Conservation (phyloP, 2,113 vertebrate genomes). For the Clarias gariepinus region DNA sequence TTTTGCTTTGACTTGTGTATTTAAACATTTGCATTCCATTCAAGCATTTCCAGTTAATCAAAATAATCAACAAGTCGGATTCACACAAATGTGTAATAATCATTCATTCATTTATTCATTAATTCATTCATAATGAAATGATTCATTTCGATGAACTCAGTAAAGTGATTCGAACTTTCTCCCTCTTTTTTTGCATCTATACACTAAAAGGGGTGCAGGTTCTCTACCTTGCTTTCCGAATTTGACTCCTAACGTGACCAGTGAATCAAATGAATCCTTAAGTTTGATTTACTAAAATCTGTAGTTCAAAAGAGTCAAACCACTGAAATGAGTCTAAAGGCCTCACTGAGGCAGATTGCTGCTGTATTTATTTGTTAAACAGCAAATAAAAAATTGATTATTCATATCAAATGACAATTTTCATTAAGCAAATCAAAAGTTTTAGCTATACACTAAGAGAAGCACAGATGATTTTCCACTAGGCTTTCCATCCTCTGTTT, state of each 20-base stretch:
- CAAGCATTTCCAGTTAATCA: background rate
- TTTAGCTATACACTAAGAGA: background rate
- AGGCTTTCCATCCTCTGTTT: background rate
- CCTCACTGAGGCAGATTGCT: background rate
- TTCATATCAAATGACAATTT: background rate
- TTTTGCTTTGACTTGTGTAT: background rate
- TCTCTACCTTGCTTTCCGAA: background rate
- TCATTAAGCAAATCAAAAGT: background rate
- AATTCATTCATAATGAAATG: no score
- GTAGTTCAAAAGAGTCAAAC: background rate
- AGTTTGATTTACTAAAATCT: background rate
- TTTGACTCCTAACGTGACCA: background rate
- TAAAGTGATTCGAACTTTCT: no score
- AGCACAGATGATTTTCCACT: background rate
- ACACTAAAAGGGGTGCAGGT: no score
- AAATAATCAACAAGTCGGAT: background rate
- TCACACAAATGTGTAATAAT: background rate
- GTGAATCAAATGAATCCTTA: background rate
- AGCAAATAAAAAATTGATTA: background rate
- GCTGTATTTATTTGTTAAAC: background rate
- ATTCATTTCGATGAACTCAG: no score
- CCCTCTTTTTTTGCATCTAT: no score
- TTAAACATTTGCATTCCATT: background rate
- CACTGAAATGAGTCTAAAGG: background rate
- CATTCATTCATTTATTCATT: no score